Evolutionary conservation across 2,113 vertebrate genomes (phyloP).

Genomic region (Speoplatyrhinus poulsoni): DNA sequence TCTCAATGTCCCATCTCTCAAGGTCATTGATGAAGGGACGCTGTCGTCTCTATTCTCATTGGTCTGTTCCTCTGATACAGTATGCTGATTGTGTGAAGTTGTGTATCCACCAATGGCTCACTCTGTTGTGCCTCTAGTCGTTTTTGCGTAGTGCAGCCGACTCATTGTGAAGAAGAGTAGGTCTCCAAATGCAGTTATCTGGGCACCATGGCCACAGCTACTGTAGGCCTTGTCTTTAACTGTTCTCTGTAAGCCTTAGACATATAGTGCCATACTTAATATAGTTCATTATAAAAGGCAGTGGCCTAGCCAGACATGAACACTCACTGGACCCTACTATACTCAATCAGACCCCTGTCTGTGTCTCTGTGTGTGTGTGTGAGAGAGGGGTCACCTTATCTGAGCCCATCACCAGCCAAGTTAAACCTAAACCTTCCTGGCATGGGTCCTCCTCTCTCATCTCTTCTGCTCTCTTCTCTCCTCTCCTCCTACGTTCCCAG

Average conservation of each 20-base stretch:
- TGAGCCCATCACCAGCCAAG: not conserved
- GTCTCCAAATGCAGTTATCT: constrained; percentile 36
- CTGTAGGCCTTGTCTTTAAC: constrained; percentile 21
- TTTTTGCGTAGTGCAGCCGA: no score
- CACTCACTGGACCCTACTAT: not conserved
- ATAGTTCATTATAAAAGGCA: constrained; percentile 20
- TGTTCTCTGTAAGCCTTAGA: constrained; percentile 13
- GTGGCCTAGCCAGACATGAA: constrained; percentile 17
- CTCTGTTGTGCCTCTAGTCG: no score
- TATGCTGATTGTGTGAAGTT: not conserved
- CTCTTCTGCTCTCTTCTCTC: not conserved
- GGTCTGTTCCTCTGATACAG: not conserved
- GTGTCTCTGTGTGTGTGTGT: not conserved
- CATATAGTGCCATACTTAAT: constrained; percentile 12
- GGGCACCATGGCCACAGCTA: constrained; percentile 20
- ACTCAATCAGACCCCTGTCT: constrained; percentile 1
- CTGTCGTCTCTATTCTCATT: not conserved
- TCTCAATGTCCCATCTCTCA: not conserved
- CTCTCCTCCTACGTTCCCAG: constrained; percentile 28
- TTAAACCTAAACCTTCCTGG: constrained; percentile 12
- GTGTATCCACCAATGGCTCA: no score
- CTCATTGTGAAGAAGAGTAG: constrained; percentile 8
- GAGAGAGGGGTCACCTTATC: not conserved
- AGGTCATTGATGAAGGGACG: not conserved
- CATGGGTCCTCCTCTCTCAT: not conserved